Base-by-base conservation (phyloP, 1,140 invertebrate genomes). In the Rhynchophorus ferrugineus region DNA sequence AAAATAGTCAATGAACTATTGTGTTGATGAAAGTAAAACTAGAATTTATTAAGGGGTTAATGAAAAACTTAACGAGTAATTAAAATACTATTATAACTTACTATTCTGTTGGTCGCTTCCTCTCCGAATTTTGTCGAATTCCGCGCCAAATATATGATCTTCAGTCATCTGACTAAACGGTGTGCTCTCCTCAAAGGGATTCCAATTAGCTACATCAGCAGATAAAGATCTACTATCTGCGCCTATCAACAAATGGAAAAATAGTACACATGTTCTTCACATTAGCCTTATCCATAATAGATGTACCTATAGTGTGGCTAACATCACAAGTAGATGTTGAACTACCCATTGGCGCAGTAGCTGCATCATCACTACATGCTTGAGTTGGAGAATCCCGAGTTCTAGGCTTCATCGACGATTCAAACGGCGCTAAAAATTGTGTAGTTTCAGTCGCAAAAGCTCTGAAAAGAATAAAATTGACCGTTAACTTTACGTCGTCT, bases 111-210 rank as follows among this genome's bases (percentile, higher is more conserved):
- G 45, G 17, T 39, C 48, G 51, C 85, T 89, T 22, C 74, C 74
- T 61, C 84, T 76, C 61, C 87, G 73, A 61, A 91, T 86, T 70
- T 85, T 87, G 64, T 91, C 87, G 69, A 91, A 91, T 71, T 91
- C 88, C 18, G 84, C 85, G 47, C 88, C 88, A 71, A 91, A 91
- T 59, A 89, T 82, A 60, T 87, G 81, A 74, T 91, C 88, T 62
- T 91, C 89, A 1, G 82, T 84, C 68, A 87, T 77, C 61, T 82
- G 78, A 66, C 76, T 80, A 65, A 89, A 89, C n/a, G 79, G 78
- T 21, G 77, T 72, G 9, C 5, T 21, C 41, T 77, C 71, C 63
- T 86, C 83, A 63, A 90, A 91, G 16, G 87, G 88, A 76, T 91
- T 91, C 87, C 87, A 90, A 56, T 84, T 80, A 2, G 75, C 75